Base-by-base conservation (phyloP, 2,113 vertebrate genomes). In the Rana temporaria region DNA sequence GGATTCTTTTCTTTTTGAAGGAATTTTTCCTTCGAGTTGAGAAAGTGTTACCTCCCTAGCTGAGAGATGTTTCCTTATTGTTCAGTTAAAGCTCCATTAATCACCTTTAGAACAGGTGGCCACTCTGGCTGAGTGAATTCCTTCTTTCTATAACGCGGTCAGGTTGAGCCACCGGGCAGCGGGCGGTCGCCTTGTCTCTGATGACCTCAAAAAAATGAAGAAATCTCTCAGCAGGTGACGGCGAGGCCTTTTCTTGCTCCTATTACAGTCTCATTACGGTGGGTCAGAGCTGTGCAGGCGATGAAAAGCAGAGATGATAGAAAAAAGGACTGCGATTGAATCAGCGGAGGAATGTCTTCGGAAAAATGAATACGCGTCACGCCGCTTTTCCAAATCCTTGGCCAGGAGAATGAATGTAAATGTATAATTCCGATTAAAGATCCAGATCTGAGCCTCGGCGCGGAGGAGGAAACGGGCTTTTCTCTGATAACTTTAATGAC, bases 371-470 rank as follows among this genome's bases (percentile, higher is more conserved):
- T 60, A 20, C 65, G 4, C 66, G 34, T 42, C 52, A n/a, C n/a
- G 53, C 12, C 20, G 19, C 24, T 24, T 59, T 38, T 56, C 68
- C n/a, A n/a, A 72, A 62, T 64, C 59, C 79, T 69, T 22, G 30
- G 12, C 6, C 20, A 3, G 62, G 42, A 34, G 26, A 68, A 68
- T 68, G 32, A 74, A 66, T 74, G 70, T 38, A 74, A 82, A 82
- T 82, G 26, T 30, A 74, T 22, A 66, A 32, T 26, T 82, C n/a
- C 74, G 79, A 82, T 82, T 82, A 66, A 56, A 73, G 79, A 56
- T 20, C 6, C 34, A 16, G 79, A 64, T 72, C 34, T 26, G 24
- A 26, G 26, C 32, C 68, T 18, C 6, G 79, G 42, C 4, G 68
- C 26, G n/a, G 18, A 56, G n/a, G 18, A 56, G 34, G n/a, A 71